phyloP scores from a whole-genome alignment of 2,888 invertebrate species.

The Agrypnus murinus region DNA sequence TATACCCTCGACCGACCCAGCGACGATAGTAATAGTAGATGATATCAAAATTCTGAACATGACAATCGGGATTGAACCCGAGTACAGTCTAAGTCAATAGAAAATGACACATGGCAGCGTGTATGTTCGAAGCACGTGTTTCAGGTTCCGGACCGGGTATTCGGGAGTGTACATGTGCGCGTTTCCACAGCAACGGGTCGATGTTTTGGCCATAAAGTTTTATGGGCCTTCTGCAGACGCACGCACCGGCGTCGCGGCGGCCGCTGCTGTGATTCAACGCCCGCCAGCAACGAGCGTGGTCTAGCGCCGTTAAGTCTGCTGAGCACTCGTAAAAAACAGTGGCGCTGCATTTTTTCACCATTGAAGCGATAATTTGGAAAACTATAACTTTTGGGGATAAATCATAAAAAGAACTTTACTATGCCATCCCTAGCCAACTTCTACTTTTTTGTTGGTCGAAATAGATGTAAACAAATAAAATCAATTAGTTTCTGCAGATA shows the following conservation, averaged over 20 bases:
- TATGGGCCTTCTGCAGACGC: conserved; percentile 69
- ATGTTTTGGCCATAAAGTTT: conserved; percentile 72
- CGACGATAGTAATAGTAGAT: too few species aligned
- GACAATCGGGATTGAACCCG: conserved; percentile 61
- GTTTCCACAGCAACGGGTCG: conserved; percentile 71
- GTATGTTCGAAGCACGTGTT: conserved; percentile 44
- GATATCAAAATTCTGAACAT: conserved; percentile 67
- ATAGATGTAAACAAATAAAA: too few species aligned
- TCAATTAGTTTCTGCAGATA: too few species aligned
- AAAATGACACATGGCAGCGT: conserved; percentile 44
- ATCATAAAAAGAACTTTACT: neutral
- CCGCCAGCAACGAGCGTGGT: conserved; percentile 60
- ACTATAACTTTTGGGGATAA: neutral
- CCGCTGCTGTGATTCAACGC: conserved; percentile 64
- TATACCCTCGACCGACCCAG: neutral
- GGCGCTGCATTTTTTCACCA: conserved; percentile 55
- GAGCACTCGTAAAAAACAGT: conserved; percentile 66
- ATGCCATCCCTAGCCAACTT: too few species aligned
- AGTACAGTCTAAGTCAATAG: conserved; percentile 58
- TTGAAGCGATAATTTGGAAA: neutral
- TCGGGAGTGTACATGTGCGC: conserved; percentile 63
- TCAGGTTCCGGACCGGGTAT: conserved; percentile 39
- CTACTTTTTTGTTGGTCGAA: too few species aligned
- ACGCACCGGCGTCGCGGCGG: conserved; percentile 68
- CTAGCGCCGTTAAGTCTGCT: conserved; percentile 67